phyloP scores from a whole-genome alignment of 2,113 vertebrate genomes.

The Osmerus mordax region DNA sequence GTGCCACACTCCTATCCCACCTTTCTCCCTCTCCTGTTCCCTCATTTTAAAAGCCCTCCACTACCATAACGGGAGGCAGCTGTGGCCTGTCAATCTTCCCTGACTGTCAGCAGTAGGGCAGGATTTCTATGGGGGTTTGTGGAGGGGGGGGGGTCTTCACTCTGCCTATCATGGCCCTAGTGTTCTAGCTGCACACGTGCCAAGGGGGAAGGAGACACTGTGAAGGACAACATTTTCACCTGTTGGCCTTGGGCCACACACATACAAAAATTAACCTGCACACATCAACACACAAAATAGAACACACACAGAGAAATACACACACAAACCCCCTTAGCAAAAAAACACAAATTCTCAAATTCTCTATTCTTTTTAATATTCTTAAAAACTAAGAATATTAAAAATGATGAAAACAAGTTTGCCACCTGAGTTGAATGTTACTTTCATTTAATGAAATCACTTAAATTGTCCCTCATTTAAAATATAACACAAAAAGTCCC shows the following conservation, averaged over 20 bases:
- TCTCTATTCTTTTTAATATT: neutral
- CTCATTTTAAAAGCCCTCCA: constrained; percentile 13
- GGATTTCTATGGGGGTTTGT: constrained; percentile 63
- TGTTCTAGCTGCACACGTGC: constrained; percentile 47
- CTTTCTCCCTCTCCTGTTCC: neutral
- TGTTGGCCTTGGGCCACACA: constrained; percentile 42
- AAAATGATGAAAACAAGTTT: neutral
- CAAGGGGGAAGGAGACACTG: constrained; percentile 40
- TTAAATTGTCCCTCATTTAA: neutral
- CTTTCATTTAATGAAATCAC: neutral
- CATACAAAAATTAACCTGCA: neutral
- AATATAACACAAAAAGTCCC: constrained; percentile 9
- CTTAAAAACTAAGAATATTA: neutral
- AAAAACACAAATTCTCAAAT: constrained; percentile 14
- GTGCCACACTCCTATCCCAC: neutral
- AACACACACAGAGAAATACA: constrained; percentile 12
- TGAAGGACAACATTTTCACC: constrained; percentile 54
- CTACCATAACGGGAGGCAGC: constrained; percentile 69
- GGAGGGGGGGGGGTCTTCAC: too few relatives aligned
- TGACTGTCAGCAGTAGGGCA: constrained; percentile 55
- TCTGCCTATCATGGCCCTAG: constrained; percentile 17
- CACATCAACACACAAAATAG: constrained; percentile 21
- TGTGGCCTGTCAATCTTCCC: constrained; percentile 72
- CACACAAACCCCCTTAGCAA: constrained; percentile 16
- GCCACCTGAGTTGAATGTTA: neutral